Percentiles rank a stretch among this genome's conserved stretches.
Evolutionary conservation across 1,140 invertebrate species (phyloP).

Genomic region (Meloidogyne floridensis): DNA sequence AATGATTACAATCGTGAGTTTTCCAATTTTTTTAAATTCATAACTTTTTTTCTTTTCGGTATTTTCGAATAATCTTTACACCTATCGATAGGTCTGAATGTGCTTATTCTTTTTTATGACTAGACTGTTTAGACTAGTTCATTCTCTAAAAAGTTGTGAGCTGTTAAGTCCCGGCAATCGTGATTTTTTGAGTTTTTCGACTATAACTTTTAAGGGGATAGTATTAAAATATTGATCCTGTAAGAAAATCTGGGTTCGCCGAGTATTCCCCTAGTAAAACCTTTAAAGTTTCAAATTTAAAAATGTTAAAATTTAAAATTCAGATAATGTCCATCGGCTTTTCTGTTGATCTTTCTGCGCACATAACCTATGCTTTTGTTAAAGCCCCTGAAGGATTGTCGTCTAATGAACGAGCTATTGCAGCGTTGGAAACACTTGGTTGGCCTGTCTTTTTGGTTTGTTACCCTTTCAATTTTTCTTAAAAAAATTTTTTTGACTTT

Average conservation of each 20-base stretch:
- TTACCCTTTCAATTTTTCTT: slow-evolving; percentile 74
- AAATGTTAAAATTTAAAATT: slow-evolving; percentile 53
- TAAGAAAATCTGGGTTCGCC: too few relatives aligned
- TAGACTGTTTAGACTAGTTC: too few relatives aligned
- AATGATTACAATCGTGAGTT: slow-evolving; percentile 72
- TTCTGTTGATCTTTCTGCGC: slow-evolving; percentile 84
- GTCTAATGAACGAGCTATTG: slow-evolving; percentile 70
- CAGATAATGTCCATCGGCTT: slow-evolving; percentile 82
- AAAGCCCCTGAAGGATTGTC: slow-evolving; percentile 61
- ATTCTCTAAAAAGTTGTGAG: too few relatives aligned
- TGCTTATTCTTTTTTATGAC: too few relatives aligned
- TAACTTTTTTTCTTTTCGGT: too few relatives aligned
- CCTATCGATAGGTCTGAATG: too few relatives aligned
- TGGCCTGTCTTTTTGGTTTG: slow-evolving; percentile 81
- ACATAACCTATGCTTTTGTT: slow-evolving; percentile 74
- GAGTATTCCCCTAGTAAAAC: too few relatives aligned
- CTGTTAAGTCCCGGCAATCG: too few relatives aligned
- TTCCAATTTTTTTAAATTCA: not conserved
- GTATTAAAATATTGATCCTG: too few relatives aligned
- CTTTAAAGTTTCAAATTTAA: not conserved
- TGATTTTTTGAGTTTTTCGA: too few relatives aligned
- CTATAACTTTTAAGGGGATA: too few relatives aligned
- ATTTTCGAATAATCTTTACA: too few relatives aligned
- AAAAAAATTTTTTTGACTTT: slow-evolving; percentile 19
- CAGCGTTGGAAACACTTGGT: slow-evolving; percentile 78